These are phyloP conservation scores for Phalanger gymnotis DNA, from an alignment of 2,797 vertebrate species.

Conservation along the genomic window DNA sequence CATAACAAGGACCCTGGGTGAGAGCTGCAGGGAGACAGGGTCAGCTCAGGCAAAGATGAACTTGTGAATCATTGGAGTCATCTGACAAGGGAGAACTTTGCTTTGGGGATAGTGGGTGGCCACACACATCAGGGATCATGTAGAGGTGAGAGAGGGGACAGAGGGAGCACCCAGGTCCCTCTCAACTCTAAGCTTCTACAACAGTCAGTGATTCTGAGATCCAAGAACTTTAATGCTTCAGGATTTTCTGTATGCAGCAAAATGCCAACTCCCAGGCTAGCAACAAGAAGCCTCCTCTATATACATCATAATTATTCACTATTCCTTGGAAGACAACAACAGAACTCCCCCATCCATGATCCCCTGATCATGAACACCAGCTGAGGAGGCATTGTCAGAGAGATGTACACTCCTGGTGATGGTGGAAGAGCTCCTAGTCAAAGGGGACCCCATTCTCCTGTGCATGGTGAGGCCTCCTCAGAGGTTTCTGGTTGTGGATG, in stretches of 20 bases:
- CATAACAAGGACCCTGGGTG: neutral
- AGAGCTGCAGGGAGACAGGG: neutral
- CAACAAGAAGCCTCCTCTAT: too few relatives aligned
- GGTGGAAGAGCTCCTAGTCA: neutral
- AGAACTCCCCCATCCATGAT: neutral
- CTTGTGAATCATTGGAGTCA: neutral
- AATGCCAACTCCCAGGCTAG: neutral
- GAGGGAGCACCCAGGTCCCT: fast-evolving
- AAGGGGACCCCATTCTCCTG: neutral
- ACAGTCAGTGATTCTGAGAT: neutral
- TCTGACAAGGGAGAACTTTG: neutral
- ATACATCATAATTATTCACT: neutral
- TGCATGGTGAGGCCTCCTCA: neutral
- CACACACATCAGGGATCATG: neutral
- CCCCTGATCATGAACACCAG: too few relatives aligned
- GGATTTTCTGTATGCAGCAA: neutral
- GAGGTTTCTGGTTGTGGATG: too few relatives aligned
- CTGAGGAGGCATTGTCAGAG: neutral
- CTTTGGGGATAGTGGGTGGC: neutral
- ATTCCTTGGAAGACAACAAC: neutral
- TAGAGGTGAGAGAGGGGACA: neutral
- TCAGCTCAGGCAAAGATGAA: neutral
- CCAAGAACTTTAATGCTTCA: neutral
- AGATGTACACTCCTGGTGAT: neutral
- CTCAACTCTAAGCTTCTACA: neutral